phyloP scores from a whole-genome alignment of 1,140 invertebrate genomes.

The Acromyrmex heyeri region DNA sequence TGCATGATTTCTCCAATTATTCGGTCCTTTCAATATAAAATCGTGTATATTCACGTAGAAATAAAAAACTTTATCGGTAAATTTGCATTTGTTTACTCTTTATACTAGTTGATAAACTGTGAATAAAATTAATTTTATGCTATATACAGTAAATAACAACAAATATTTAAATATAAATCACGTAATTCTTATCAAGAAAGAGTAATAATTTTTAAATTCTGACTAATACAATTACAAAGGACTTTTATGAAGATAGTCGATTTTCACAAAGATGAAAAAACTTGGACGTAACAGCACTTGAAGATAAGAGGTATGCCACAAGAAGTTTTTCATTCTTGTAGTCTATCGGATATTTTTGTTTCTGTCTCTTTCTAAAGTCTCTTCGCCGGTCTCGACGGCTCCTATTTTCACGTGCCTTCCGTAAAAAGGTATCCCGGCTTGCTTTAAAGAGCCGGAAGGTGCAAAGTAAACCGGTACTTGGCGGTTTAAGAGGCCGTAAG shows the following conservation, averaged over 20 bases:
- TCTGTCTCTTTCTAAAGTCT: slow-evolving; percentile 19
- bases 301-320: slow-evolving; percentile 26
- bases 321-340: slow-evolving; percentile 62
- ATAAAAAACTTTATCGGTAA: not conserved
- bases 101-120: not conserved
- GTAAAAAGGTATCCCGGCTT: slow-evolving; percentile 64
- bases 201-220: not conserved
- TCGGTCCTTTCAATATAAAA: not conserved
- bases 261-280: slow-evolving; percentile 17
- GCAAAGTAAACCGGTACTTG: slow-evolving; percentile 67
- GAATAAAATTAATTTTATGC: not conserved
- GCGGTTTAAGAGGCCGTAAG: slow-evolving; percentile 70
- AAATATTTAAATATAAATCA: not conserved
- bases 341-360: slow-evolving; percentile 32
- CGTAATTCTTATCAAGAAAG: not conserved
- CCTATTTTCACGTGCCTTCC: slow-evolving; percentile 42
- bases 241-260: not conserved
- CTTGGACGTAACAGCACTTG: not conserved
- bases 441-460: slow-evolving; percentile 68
- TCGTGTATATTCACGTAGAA: not conserved
- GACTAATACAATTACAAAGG: not conserved
- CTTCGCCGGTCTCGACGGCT: slow-evolving; percentile 30
- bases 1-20: not conserved
- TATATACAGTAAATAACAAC: not conserved
- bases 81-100: not conserved